Percentiles rank a stretch among this genome's conserved stretches.
Evolutionary conservation across 2,113 vertebrate genomes (phyloP).

Genomic region (Dasyornis broadbenti): DNA sequence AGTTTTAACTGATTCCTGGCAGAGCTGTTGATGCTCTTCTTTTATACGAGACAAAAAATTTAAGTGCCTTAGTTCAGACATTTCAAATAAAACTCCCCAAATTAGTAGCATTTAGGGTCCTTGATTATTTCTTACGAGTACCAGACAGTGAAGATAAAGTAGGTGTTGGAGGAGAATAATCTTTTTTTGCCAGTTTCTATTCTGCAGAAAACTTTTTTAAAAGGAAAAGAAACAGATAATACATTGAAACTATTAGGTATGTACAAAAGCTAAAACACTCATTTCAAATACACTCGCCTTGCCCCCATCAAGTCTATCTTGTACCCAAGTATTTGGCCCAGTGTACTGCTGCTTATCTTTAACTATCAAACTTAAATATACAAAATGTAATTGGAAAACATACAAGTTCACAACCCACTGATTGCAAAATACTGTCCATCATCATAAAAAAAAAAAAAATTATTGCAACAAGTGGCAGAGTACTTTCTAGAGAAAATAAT

Average conservation of each 20-base stretch:
- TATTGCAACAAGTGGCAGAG: background rate
- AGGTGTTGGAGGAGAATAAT: background rate
- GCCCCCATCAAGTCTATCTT: background rate
- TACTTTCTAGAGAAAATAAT: background rate
- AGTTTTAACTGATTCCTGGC: background rate
- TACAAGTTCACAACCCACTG: background rate
- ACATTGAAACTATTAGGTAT: background rate
- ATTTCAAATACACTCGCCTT: background rate
- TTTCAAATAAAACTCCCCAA: background rate
- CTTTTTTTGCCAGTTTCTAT: background rate
- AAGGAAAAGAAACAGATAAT: background rate
- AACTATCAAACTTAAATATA: background rate
- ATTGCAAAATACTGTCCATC: conserved; percentile 13
- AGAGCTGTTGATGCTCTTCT: background rate
- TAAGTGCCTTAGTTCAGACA: background rate
- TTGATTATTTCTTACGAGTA: background rate
- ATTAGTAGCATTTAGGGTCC: background rate
- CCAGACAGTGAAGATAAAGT: background rate
- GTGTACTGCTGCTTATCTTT: background rate
- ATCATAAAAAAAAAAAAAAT: background rate
- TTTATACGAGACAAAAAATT: background rate
- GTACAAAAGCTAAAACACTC: background rate
- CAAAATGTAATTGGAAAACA: conserved; percentile 9
- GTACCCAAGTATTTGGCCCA: background rate
- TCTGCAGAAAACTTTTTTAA: background rate